Base-by-base conservation (phyloP, 1,140 invertebrate genomes). In the Maniola jurtina region DNA sequence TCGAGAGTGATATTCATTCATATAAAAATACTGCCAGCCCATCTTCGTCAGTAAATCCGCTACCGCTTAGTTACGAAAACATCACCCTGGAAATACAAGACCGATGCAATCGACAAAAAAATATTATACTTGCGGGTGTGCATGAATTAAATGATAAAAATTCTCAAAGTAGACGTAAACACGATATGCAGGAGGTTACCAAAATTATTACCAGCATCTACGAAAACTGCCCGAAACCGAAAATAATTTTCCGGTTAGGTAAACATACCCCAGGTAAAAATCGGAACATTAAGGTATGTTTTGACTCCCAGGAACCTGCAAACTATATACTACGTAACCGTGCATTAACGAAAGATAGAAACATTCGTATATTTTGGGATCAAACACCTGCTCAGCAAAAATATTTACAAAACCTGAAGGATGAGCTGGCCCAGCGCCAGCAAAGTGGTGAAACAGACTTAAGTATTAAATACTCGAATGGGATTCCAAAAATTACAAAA, bases 381-480 rank as follows among this genome's bases (percentile, higher is more conserved):
- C 63, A 54, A 58, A 73, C 71, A 15, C 65, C 71, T 0, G 55
- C 64, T 16, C 73, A 75, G 57, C 40, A 58, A 13, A 69, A 63
- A 45, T 62, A 70, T 16, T 38, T 72, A 38, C 69, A 70, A 5
- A 59, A 62, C 14, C 42, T 75, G 6, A 63, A 59, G 34, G 61
- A 68, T 60, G 70, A 72, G 16, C 62, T 75, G 14, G 11, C 50
- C 4, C 56, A 67, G 10, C 70, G 70, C 8, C 61, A 48, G 10
- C 47, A 57, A n/a, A 68, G 67, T 40, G 70, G 71, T 36, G 70
- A 75, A 45, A 47, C 42, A 34, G 60, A 72, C 56, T 38, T 72
- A 13, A 67, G 42, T 36, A 75, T 72, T 16, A 75, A 75, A 50
- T 75, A 72, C 57, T 65, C 64, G 10, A 65, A 64, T 10, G 73